Percentiles rank a stretch among this genome's conserved stretches.
phyloP scores from a whole-genome alignment of 2,113 vertebrate genomes.

The Proteles cristata region DNA sequence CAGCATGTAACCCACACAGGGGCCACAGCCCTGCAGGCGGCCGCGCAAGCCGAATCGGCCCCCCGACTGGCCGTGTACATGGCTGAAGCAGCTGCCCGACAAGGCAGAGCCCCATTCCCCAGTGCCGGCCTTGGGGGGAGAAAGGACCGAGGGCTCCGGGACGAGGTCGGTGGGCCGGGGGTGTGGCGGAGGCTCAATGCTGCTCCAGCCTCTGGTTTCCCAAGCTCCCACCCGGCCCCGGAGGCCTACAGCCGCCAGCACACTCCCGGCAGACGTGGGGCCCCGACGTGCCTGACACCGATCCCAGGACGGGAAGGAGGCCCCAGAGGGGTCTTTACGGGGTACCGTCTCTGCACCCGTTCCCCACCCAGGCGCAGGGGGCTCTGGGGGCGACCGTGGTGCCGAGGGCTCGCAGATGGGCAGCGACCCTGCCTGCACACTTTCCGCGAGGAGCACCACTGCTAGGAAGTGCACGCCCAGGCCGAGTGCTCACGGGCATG shows the following conservation, averaged over 20 bases:
- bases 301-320: not conserved
- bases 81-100: too few relatives aligned
- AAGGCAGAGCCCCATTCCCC: not conserved
- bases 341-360: not conserved
- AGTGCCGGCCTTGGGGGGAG: not conserved
- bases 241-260: not conserved
- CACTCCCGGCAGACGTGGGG: not conserved
- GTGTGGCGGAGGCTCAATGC: too few relatives aligned
- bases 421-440: not conserved
- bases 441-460: accelerated
- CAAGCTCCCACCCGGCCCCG: not conserved
- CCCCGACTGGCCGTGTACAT: too few relatives aligned
- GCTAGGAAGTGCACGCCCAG: not conserved
- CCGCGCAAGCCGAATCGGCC: not conserved
- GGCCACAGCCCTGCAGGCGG: not conserved
- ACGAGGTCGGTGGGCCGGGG: too few relatives aligned
- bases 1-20: not conserved
- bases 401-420: accelerated
- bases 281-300: accelerated
- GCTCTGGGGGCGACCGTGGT: not conserved
- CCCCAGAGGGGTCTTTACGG: not conserved
- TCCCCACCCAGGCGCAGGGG: not conserved
- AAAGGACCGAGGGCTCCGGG: not conserved
- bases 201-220: not conserved
- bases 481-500: not conserved